These are phyloP conservation scores for Cavia porcellus DNA, from an alignment of 2,113 vertebrate species.

Conservation along the genomic window DNA sequence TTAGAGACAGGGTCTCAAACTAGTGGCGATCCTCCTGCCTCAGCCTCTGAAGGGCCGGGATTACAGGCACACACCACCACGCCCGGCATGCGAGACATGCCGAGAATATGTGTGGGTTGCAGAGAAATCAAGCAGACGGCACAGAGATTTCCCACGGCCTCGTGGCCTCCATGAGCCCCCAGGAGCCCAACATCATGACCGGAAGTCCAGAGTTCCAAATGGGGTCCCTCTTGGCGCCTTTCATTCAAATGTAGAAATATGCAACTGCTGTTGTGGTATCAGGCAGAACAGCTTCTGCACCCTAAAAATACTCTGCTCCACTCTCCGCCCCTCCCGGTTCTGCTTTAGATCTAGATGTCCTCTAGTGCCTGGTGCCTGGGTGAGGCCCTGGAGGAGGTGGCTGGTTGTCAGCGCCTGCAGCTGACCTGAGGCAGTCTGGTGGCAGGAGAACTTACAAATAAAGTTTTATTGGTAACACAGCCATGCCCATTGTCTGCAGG, in stretches of 20 bases:
- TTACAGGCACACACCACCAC: not conserved
- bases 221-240: not conserved
- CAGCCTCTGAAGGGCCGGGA: not conserved
- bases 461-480: constrained; percentile 39
- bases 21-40: not conserved
- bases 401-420: not conserved
- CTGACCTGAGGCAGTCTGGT: not conserved
- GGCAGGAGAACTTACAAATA: not conserved
- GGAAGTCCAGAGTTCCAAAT: not conserved
- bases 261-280: too few relatives aligned
- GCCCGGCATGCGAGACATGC: not conserved
- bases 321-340: not conserved
- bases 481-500: not conserved
- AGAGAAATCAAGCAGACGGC: not conserved
- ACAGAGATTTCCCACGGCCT: not conserved
- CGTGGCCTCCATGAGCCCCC: not conserved
- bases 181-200: too few relatives aligned
- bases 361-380: not conserved
- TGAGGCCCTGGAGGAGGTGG: not conserved
- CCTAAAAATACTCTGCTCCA: not conserved
- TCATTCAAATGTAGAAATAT: not conserved
- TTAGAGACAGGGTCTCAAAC: not conserved
- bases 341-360: not conserved
- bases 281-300: not conserved
- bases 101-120: not conserved